Evolutionary conservation across 2,797 vertebrate genomes (phyloP), one percentile per base, ranked within the genome.

Genomic region (Tenualosa ilisha): DNA sequence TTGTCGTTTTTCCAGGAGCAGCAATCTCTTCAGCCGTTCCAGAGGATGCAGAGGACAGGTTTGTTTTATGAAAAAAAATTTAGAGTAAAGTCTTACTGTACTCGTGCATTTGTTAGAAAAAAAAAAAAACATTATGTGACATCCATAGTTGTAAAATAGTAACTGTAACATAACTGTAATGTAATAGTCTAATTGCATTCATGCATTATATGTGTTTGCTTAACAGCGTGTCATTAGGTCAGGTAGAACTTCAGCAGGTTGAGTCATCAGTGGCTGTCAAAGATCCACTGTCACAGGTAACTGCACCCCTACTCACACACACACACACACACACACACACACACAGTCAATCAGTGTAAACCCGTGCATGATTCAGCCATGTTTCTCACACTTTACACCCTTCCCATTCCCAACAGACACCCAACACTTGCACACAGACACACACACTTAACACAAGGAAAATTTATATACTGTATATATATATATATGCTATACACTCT

Each of bases 191-290:
- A 51, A 9, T 51, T 51, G 15, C 24, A 37, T 11, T 3, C 31
- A 31, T 31, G 65, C 12, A 72, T 31, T 37, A 15, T 3, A 15
- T 72, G 12, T 15, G 2, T 79, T 46, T 79, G 72, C 22, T 79
- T 22, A 4, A 40, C 17, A 79, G 72, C 46, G 72, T 22, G 37
- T 79, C 40, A 79, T 7, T 46, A 20, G 20, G 37, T 46, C 15
- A 79, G 17, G 37, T 79, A 22, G 72, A 75, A 26, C 68, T 79
- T 79, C 37, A 79, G 17, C 72, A 79, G 72, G 40, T 40, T 43
- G 72, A 79, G 40, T 17, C 72, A 8, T 79, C 72, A 46, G 72
- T 79, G 72, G 72, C 8, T 3, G 17, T 20, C 17, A 79, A 46
- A 24, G 17, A 79, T 5, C 72, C 20, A 4, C 40, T 46, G 0